Base-by-base conservation (phyloP, 1,140 invertebrate genomes). In the Scaptomyza pallida region DNA sequence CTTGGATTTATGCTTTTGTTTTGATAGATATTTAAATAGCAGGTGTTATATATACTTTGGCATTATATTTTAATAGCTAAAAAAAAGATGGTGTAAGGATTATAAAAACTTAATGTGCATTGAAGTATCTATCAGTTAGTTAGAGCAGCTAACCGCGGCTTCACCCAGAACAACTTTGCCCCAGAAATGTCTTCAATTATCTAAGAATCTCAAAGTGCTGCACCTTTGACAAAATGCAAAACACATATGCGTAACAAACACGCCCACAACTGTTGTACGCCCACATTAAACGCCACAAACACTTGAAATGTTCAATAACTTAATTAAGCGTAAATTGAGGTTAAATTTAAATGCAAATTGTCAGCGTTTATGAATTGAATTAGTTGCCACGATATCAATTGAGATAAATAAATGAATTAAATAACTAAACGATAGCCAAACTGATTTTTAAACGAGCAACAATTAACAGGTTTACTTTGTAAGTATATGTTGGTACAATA, bases 281-380 rank as follows among this genome's bases (percentile, higher is more conserved):
- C 77, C 45, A 79, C 77, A 26, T 23, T 12, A 17, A 51, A 71
- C 52, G 44, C n/a, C n/a, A 30, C 50, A 47, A 83, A 79, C 68
- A 45, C 59, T 59, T 76, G 44, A 13, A 59, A 64, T 73, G 71
- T 64, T 76, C 64, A 76, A 74, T 80, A 80, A 77, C 81, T 85
- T 75, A 79, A 85, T 85, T 83, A 73, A 62, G 35, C 54, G 33
- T 17, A 54, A 15, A 57, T 75, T 60, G 45, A 51, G 60, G 45
- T 55, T 59, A 54, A 52, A 77, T 85, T 74, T 50, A 41, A 23
- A 70, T 74, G 64, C 52, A 72, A 60, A 63, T 72, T 68, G 57
- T 47, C 21, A 26, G n/a, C n/a, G n/a, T n/a, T n/a, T 26, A 54
- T 17, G 17, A 13, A 33, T 33, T 21, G 15, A 54, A 47, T 19